Conservation (phyloP, 2,797 vertebrate species). For the Rhinogobio ventralis region DNA sequence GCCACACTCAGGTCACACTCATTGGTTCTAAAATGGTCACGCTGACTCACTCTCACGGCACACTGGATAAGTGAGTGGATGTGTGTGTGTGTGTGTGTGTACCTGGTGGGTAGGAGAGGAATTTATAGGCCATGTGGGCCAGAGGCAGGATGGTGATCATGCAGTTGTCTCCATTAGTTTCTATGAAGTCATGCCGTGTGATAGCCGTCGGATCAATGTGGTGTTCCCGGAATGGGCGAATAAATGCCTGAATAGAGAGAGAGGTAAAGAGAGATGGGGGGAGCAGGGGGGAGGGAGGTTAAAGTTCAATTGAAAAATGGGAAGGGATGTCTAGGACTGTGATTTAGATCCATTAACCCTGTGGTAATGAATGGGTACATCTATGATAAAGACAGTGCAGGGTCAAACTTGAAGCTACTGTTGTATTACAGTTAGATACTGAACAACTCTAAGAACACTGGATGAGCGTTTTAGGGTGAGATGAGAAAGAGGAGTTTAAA, state of each 20-base stretch:
- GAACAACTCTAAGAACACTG: constrained; percentile 4
- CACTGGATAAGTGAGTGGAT: background rate
- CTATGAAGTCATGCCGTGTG: constrained; percentile 72
- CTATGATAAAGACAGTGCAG: constrained; percentile 18
- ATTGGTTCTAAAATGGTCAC: constrained; percentile 26
- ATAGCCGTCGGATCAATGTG: constrained; percentile 73
- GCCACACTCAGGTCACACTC: background rate
- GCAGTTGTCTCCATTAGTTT: constrained; percentile 74
- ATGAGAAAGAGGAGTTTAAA: background rate
- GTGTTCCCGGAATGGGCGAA: constrained; percentile 71
- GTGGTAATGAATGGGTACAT: constrained; percentile 24
- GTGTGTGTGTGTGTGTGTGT: constrained; percentile 34
- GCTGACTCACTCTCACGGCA: constrained; percentile 17
- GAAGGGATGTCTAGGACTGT: constrained; percentile 15
- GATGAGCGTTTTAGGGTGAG: background rate
- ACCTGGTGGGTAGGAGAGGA: constrained; percentile 66
- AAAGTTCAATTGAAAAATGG: constrained; percentile 46
- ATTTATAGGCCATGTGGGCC: constrained; percentile 69
- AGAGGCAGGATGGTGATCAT: constrained; percentile 71
- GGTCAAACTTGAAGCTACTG: constrained; percentile 22
- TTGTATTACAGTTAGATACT: constrained; percentile 3
- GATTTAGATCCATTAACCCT: constrained; percentile 44
- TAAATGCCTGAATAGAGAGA: constrained; percentile 65
- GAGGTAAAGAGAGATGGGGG: constrained; percentile 22
- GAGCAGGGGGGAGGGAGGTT: constrained; percentile 38